Base-by-base conservation (phyloP, 2,113 vertebrate genomes). In the Psittacula cyanocephala region DNA sequence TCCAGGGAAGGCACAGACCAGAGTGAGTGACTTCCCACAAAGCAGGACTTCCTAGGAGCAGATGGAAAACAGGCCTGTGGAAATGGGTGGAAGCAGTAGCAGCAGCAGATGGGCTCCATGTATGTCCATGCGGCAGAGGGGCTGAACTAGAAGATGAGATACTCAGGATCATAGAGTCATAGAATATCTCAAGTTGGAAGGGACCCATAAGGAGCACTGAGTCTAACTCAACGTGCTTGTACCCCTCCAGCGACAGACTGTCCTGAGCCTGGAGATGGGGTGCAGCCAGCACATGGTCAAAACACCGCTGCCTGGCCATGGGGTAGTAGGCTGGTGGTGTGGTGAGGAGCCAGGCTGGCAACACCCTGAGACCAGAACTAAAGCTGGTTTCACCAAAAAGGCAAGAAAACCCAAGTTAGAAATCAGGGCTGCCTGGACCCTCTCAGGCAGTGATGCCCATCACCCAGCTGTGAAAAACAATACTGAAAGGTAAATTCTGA, bases 101-200 rank as follows among this genome's bases (percentile, higher is more conserved):
- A 75, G 41, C 9, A 57, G 35, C 39, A 43, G 7, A 46, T 0
- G 1, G 43, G 43, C 11, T 74, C 80, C 0, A 0, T 46, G 75
- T 60, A n/a, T 68, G 62, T 31, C 33, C 8, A 1, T 33, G 35
- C 19, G 55, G 46, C 16, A 11, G 16, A 53, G 18, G 5, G 2
- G 7, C 23, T 59, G 49, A 83, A 74, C 15, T 78, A 63, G 55
- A 81, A 88, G 43, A 43, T 57, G 41, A 62, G 24, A 39, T 69
- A 65, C 13, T 46, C 28, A 50, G 55, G 75, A 82, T 14, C 2
- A 2, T 17, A 43, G 20, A 46, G 8, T 49, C 39, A 27, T 29
- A 64, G 37, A 83, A 13, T 28, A 39, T 41, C 19, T 46, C 4
- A 5, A 75, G 25, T 39, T 55, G 44, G 35, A 89, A 85, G 39